Base-by-base conservation (phyloP, 2,888 invertebrate species). In the Patella caerulea region DNA sequence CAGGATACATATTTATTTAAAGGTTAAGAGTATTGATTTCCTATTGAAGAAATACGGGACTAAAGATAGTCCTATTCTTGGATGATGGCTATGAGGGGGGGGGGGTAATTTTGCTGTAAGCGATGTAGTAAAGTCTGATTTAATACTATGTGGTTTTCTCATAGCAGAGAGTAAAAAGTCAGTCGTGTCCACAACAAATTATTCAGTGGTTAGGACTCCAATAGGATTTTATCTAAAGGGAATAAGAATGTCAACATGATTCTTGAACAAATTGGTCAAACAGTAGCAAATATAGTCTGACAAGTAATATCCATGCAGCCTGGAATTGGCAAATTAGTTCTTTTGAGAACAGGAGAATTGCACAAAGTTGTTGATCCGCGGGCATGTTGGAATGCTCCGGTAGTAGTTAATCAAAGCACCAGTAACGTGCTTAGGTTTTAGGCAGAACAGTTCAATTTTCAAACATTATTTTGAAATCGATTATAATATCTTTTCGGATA, bases 81-180 rank as follows among this genome's bases (percentile, higher is more conserved):
- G 65, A 65, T 19, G 65, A 65, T 19, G 65, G 65, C 1, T 65
- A 24, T 24, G 24, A 24, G 24, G 24, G 0, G 24, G 24, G 24
- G 24, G 19, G 12, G 65, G 65, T 2, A 29, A 29, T 29, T 29
- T 29, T 29, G 29, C 3, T 3, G 29, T 29, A 29, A 29, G 29
- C 29, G 3, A 29, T 29, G 3, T 29, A 59, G 59, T 59, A 17
- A 59, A n/a, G 15, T n/a, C 17, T 59, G 19, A 59, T 17, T 19
- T 59, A n/a, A 15, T 29, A 17, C 19, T 79, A 3, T 81, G 83
- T 45, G 83, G 84, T 0, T 83, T 83, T 75, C 34, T 84, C 12
- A 59, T 59, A 5, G 59, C 59, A 59, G 19, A 59, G 59, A 59
- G 17, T 59, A 24, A 17, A 59, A 71, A 29, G 59, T 59, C 17